Percentiles rank a stretch among this genome's conserved stretches.
Evolutionary conservation across 1,140 invertebrate genomes (phyloP).

Genomic region (Aphaenogaster ashmeadi): DNA sequence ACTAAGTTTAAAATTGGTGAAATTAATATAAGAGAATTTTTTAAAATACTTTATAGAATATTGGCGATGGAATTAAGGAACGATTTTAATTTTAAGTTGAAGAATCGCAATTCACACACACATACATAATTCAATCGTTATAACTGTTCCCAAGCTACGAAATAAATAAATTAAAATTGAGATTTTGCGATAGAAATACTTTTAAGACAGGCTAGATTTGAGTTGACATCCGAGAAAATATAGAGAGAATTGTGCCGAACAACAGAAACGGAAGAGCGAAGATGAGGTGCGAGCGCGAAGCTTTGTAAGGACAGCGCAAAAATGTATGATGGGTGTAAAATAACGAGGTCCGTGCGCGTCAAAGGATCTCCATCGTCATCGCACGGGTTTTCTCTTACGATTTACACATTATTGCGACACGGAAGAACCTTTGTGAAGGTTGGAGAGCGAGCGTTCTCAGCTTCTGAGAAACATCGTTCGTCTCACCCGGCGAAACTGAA

Average conservation of each 20-base stretch:
- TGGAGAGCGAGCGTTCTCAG: not conserved
- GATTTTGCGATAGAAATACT: slow-evolving; percentile 2
- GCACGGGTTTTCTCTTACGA: slow-evolving; percentile 38
- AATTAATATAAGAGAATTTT: not conserved
- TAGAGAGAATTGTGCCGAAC: not conserved
- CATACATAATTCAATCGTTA: not conserved
- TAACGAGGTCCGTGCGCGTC: slow-evolving; percentile 40
- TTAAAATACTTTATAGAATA: not conserved
- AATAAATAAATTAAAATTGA: slow-evolving; percentile 5
- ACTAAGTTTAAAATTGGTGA: not conserved
- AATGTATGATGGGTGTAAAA: slow-evolving; percentile 37
- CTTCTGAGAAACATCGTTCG: slow-evolving; percentile 33
- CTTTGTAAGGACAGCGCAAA: slow-evolving; percentile 29
- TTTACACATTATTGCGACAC: slow-evolving; percentile 57
- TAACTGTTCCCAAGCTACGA: not conserved
- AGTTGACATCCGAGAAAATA: not conserved
- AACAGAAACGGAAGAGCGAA: not conserved
- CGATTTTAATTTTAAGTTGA: not conserved
- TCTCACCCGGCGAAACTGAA: slow-evolving; percentile 9
- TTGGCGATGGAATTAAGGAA: not conserved
- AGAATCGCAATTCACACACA: not conserved
- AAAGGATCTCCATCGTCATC: slow-evolving; percentile 38
- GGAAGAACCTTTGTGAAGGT: slow-evolving; percentile 18
- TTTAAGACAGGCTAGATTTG: not conserved
- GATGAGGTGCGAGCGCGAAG: not conserved